Conservation (phyloP, 2,113 vertebrate species). For the Zeus faber region DNA sequence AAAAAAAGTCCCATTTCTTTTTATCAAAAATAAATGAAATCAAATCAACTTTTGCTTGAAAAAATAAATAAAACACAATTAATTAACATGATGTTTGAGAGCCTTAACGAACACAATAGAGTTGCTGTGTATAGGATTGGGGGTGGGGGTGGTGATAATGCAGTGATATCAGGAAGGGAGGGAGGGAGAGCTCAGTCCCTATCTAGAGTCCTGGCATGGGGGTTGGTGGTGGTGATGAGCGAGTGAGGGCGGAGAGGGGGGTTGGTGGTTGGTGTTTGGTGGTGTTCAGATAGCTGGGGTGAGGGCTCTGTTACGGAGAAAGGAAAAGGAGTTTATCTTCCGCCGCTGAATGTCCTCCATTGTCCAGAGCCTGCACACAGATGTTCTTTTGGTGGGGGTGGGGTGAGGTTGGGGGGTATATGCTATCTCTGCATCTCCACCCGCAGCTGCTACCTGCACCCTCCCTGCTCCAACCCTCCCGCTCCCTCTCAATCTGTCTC, state of each 20-base stretch:
- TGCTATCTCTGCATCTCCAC: conserved; percentile 50
- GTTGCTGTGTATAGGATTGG: too few relatives aligned
- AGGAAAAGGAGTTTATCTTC: conserved; percentile 37
- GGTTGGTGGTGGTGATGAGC: not conserved
- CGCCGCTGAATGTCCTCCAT: conserved; percentile 53
- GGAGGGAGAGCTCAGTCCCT: too few relatives aligned
- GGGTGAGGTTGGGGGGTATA: not conserved
- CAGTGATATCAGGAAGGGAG: too few relatives aligned
- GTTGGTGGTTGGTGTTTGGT: too few relatives aligned
- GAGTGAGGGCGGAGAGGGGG: not conserved
- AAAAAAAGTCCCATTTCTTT: too few relatives aligned
- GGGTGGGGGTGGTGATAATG: too few relatives aligned
- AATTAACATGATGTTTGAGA: too few relatives aligned
- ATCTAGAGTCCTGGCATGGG: too few relatives aligned
- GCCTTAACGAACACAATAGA: too few relatives aligned
- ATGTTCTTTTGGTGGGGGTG: conserved; percentile 35
- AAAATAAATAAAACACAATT: too few relatives aligned
- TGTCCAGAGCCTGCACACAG: conserved; percentile 41
- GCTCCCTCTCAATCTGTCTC: not conserved
- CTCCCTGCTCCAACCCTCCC: conserved; percentile 6
- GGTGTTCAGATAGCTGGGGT: conserved; percentile 33
- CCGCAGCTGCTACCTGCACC: conserved; percentile 44
- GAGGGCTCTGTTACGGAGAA: conserved; percentile 23
- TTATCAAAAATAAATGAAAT: too few relatives aligned
- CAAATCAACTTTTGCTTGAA: too few relatives aligned